A percentile compares a stretch with the other conserved stretches of the same genome.
These are phyloP conservation scores for Ichneumoninae sp. DNA, from an alignment of 2,888 invertebrate species.

Conservation along the genomic window DNA sequence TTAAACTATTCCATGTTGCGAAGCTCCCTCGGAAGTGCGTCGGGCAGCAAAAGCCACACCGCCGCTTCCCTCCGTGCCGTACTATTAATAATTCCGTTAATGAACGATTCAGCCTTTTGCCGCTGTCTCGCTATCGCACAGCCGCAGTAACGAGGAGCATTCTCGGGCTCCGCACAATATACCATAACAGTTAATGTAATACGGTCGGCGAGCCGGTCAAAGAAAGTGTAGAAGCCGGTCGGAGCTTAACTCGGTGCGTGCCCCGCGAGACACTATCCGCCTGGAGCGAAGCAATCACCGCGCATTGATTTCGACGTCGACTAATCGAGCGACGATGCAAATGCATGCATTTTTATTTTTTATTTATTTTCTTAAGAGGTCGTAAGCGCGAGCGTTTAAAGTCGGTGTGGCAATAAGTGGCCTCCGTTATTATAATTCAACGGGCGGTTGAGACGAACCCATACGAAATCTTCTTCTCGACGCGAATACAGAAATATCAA, in stretches of 20 bases:
- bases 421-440: slow-evolving; percentile 15
- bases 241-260: neutral
- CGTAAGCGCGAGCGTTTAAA: slow-evolving; percentile 63
- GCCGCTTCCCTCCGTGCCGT: slow-evolving; percentile 45
- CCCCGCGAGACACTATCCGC: slow-evolving; percentile 42
- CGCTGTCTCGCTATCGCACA: slow-evolving; percentile 49
- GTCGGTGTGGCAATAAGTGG: slow-evolving; percentile 2
- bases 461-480: slow-evolving; percentile 18
- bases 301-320: slow-evolving; percentile 71
- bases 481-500: slow-evolving; percentile 11
- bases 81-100: slow-evolving; percentile 76
- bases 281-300: slow-evolving; percentile 71
- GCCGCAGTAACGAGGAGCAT: slow-evolving; percentile 72
- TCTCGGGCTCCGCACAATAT: slow-evolving; percentile 62
- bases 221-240: slow-evolving; percentile 60
- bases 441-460: neutral
- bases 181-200: slow-evolving; percentile 29
- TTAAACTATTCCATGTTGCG: slow-evolving; percentile 32
- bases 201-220: slow-evolving; percentile 51
- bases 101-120: slow-evolving; percentile 73
- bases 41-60: slow-evolving; percentile 40
- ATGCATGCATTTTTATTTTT: slow-evolving; percentile 66
- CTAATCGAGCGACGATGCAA: slow-evolving; percentile 70
- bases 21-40: neutral
- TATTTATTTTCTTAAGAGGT: slow-evolving; percentile 50